Evolutionary conservation across 2,113 vertebrate genomes (phyloP).

Genomic region (Passer montanus): DNA sequence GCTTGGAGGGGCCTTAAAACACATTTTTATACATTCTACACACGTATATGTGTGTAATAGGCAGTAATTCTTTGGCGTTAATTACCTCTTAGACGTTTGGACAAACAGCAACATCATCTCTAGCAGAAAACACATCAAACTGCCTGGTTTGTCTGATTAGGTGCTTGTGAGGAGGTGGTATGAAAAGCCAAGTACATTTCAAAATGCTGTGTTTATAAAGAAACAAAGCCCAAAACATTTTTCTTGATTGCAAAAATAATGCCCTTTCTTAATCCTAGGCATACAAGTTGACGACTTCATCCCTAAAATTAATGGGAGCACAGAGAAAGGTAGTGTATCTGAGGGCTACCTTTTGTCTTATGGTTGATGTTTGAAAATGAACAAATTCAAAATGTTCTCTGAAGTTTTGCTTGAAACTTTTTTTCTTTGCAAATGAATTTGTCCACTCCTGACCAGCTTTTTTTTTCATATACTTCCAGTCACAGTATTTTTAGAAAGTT

Average conservation of each 20-base stretch:
- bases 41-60: neutral
- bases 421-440: neutral
- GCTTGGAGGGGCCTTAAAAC: neutral
- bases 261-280: conserved; percentile 82
- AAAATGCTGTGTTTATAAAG: conserved; percentile 1
- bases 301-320: conserved; percentile 86
- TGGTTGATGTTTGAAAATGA: conserved; percentile 4
- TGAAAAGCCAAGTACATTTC: neutral
- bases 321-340: conserved; percentile 84
- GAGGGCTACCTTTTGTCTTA: conserved; percentile 57
- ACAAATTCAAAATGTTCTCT: neutral
- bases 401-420: neutral
- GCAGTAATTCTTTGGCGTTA: neutral
- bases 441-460: neutral
- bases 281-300: conserved; percentile 86
- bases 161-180: neutral
- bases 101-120: neutral
- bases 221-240: neutral
- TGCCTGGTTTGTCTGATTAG: neutral
- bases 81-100: neutral
- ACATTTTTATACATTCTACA: neutral
- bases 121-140: neutral
- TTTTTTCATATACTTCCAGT: neutral
- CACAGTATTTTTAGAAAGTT: neutral
- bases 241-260: conserved; percentile 74